Percentiles rank a stretch among this genome's conserved stretches.
phyloP scores from a whole-genome alignment of 2,797 vertebrate species.

The Gallinago stenura region DNA sequence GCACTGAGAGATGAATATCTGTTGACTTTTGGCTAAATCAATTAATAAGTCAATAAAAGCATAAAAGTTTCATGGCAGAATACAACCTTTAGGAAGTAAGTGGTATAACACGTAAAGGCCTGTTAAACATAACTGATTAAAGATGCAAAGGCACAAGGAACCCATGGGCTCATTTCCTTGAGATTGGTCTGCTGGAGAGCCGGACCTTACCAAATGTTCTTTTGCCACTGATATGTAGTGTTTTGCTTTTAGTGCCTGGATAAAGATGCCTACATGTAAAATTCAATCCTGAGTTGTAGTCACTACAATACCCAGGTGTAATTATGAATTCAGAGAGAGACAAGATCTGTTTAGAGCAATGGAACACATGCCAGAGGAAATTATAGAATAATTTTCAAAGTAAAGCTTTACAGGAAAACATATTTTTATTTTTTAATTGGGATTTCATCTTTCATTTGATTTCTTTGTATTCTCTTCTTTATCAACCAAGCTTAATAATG shows the following conservation, averaged over 20 bases:
- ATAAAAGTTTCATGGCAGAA: not conserved
- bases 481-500: not conserved
- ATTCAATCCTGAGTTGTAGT: not conserved
- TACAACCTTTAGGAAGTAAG: not conserved
- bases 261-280: not conserved
- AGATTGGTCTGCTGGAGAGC: not conserved
- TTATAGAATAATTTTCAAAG: not conserved
- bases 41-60: not conserved
- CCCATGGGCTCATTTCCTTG: not conserved
- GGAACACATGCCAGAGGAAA: not conserved
- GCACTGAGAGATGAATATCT: not conserved
- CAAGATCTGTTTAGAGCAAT: not conserved
- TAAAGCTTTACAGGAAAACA: not conserved
- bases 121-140: not conserved
- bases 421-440: not conserved
- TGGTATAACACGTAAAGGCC: not conserved
- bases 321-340: not conserved
- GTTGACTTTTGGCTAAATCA: not conserved
- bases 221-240: not conserved
- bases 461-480: not conserved
- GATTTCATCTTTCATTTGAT: not conserved
- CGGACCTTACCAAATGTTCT: not conserved
- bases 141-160: not conserved
- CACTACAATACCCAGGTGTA: not conserved
- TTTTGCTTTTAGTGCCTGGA: not conserved